Evolutionary conservation across 2,797 vertebrate genomes (phyloP), one percentile per base, ranked within the genome.

Genomic region (Serranus cabrilla): DNA sequence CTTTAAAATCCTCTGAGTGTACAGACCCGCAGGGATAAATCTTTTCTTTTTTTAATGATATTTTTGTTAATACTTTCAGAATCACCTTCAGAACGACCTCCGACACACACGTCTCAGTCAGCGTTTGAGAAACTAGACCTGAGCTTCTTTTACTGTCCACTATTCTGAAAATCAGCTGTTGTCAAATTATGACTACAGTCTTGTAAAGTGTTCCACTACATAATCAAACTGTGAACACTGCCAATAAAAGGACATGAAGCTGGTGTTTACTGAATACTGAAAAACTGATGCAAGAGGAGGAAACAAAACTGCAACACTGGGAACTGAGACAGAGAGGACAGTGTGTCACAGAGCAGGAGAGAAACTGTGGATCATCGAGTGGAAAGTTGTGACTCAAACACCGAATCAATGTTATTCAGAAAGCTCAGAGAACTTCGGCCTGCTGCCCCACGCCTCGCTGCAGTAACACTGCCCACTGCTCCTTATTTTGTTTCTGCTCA

Each of bases 141-240:
- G 21, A 47, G 18, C 2, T 2, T 2, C 16, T 69, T 58, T 34
- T 16, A 20, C 8, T 39, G 10, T 20, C 1, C 21, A 27, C 6
- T 12, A 2, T 46, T 5, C 47, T 42, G 5, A 63, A 69, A 68
- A 37, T 34, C 4, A 39, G 2, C 25, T 2, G 1, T 10, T 49
- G 37, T 57, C 17, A 31, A 69, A 76, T 34, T 6, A 23, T 7
- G 9, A 25, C 17, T 47, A 6, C 25, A 60, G 62, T 78, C 51
- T 61, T 65, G 55, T 76, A 61, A 27, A 71, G 49, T 40, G 27
- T 81, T 68, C 64, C 25, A 43, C 2, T 54, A 13, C 55, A 43
- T 20, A 57, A 52, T 37, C 1, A 51, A 75, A 57, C 4, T 2
- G 50, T 49, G 39, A 37, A 57, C 21, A 55, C 37, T 47, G 56